Evolutionary conservation across 2,888 invertebrate species (phyloP).

Genomic region (Holacanthella duospinosa): DNA sequence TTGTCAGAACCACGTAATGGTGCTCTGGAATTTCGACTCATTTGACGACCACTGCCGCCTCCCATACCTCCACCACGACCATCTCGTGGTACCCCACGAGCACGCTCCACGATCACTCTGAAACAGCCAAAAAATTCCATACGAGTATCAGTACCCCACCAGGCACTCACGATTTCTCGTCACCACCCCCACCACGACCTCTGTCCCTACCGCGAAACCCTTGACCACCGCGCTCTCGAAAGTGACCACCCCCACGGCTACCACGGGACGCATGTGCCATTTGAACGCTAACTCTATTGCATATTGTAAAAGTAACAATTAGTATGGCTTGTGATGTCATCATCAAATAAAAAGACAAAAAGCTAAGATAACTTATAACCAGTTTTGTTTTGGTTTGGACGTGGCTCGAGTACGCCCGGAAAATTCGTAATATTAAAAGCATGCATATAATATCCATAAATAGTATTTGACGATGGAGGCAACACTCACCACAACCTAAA

Average conservation of each 20-base stretch:
- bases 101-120: conserved; percentile 80
- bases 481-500: too few relatives aligned
- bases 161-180: conserved; percentile 16
- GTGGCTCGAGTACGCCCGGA: too few relatives aligned
- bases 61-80: conserved; percentile 59
- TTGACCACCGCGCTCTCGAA: conserved; percentile 14
- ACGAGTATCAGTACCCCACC: neutral
- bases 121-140: conserved; percentile 40
- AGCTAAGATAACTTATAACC: too few relatives aligned
- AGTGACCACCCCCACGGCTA: conserved; percentile 15
- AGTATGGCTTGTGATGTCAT: too few relatives aligned
- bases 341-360: too few relatives aligned
- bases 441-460: too few relatives aligned
- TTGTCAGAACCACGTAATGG: conserved; percentile 35
- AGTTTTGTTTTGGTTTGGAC: too few relatives aligned
- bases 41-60: conserved; percentile 46
- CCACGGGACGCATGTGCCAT: conserved; percentile 24
- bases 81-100: conserved; percentile 61
- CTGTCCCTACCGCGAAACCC: conserved; percentile 5
- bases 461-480: too few relatives aligned
- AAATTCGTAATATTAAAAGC: too few relatives aligned
- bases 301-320: too few relatives aligned
- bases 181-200: conserved; percentile 9
- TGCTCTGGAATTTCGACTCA: neutral
- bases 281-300: conserved; percentile 26